Percentiles rank a stretch among this genome's conserved stretches.
phyloP scores from a whole-genome alignment of 1,140 invertebrate genomes.

The Neotoxoptera formosana region DNA sequence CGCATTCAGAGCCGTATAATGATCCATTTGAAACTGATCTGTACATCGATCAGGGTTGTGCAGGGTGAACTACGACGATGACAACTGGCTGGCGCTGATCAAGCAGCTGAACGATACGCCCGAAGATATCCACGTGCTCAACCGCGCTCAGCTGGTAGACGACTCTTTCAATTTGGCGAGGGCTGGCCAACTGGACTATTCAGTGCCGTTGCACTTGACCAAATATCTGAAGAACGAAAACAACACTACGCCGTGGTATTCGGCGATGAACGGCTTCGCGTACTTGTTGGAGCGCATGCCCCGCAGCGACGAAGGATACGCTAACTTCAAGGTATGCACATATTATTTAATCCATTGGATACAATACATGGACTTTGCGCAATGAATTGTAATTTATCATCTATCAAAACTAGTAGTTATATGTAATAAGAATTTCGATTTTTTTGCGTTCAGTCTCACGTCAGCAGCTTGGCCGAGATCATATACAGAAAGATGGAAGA shows the following conservation, averaged over 20 bases:
- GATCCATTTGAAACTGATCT: not conserved
- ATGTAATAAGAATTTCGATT: not conserved
- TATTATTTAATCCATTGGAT: not conserved
- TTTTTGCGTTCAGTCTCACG: not conserved
- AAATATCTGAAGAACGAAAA: slow-evolving; percentile 68
- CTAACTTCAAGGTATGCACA: not conserved
- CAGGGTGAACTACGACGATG: slow-evolving; percentile 77
- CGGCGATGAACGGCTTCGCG: slow-evolving; percentile 66
- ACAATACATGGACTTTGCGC: not conserved
- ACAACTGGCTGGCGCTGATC: slow-evolving; percentile 72
- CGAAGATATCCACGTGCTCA: slow-evolving; percentile 67
- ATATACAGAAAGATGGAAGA: not conserved
- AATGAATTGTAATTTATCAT: too few relatives aligned
- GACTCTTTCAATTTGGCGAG: slow-evolving; percentile 81
- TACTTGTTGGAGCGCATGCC: slow-evolving; percentile 18
- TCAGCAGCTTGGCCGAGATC: not conserved
- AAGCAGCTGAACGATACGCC: slow-evolving; percentile 66
- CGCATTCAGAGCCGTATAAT: not conserved
- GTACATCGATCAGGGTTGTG: slow-evolving; percentile 70
- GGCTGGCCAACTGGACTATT: slow-evolving; percentile 62
- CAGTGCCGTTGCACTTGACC: slow-evolving; percentile 46
- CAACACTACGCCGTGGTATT: slow-evolving; percentile 81
- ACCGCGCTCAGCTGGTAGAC: slow-evolving; percentile 81
- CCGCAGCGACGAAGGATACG: slow-evolving; percentile 68
- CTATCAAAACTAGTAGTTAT: too few relatives aligned